Conservation (phyloP, 2,797 vertebrate genomes). For the Philypnodon macrostomus region DNA sequence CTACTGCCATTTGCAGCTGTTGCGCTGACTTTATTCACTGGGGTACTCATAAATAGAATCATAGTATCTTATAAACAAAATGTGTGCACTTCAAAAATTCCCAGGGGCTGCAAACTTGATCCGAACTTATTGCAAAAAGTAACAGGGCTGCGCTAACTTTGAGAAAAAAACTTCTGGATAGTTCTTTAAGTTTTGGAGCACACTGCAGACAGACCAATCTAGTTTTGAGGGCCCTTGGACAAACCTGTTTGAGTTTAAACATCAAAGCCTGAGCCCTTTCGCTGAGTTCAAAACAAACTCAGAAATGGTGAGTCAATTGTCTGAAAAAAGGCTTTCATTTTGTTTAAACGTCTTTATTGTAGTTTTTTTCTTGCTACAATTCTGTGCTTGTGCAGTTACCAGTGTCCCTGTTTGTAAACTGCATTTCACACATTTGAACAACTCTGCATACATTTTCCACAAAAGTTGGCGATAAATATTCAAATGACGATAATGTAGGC, state of each 20-base stretch:
- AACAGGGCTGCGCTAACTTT: not conserved
- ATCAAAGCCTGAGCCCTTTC: not conserved
- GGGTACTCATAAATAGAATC: not conserved
- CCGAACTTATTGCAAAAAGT: not conserved
- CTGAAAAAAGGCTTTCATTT: not conserved
- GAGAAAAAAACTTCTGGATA: not conserved
- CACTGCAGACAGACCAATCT: not conserved
- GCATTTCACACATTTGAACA: not conserved
- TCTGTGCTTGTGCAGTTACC: not conserved
- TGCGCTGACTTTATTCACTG: not conserved
- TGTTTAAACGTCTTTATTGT: not conserved
- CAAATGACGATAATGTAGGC: not conserved
- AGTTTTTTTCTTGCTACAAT: not conserved
- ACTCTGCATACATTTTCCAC: slow-evolving; percentile 1
- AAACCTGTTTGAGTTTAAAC: not conserved
- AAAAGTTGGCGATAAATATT: not conserved
- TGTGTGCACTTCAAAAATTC: not conserved
- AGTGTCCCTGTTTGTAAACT: not conserved
- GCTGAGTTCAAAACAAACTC: not conserved
- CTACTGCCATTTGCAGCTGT: not conserved
- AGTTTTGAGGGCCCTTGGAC: not conserved
- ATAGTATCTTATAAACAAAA: slow-evolving; percentile 1
- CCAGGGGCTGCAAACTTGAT: not conserved
- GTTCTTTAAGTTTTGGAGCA: not conserved
- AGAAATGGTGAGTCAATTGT: slow-evolving; percentile 1